A percentile compares a stretch with the other conserved stretches of the same genome.
phyloP scores from a whole-genome alignment of 2,888 invertebrate species.

The Stratiomys singularior region DNA sequence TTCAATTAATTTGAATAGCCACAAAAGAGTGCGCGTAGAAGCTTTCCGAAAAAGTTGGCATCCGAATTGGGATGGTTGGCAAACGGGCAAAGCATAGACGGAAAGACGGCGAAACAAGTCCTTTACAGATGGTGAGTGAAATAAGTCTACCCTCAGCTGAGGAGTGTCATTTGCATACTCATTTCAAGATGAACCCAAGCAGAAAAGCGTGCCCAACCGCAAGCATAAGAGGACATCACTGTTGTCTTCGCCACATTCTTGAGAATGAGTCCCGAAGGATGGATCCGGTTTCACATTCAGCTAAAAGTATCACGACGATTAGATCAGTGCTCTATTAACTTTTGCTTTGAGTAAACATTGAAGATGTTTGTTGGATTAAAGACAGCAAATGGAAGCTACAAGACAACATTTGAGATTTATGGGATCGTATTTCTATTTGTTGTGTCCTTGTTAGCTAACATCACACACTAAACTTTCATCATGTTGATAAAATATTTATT shows the following conservation, averaged over 20 bases:
- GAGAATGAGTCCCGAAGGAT: not conserved
- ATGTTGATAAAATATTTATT: too few species aligned
- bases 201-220: constrained; percentile 17
- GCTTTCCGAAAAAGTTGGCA: not conserved
- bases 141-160: not conserved
- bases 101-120: not conserved
- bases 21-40: not conserved
- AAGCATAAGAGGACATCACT: not conserved
- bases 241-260: not conserved
- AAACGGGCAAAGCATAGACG: not conserved
- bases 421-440: too few species aligned
- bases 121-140: not conserved
- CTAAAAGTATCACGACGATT: not conserved
- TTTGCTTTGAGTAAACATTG: not conserved
- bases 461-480: too few species aligned
- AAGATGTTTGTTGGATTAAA: not conserved
- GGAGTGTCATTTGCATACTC: constrained; percentile 26
- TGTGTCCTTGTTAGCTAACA: too few species aligned
- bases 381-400: too few species aligned
- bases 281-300: not conserved
- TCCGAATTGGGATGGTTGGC: not conserved
- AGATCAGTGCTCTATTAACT: not conserved
- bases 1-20: constrained; percentile 22
- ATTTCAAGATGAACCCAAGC: constrained; percentile 18
- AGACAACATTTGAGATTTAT: too few species aligned